phyloP scores from a whole-genome alignment of 2,888 invertebrate genomes.

The Cheilosia scutellata region DNA sequence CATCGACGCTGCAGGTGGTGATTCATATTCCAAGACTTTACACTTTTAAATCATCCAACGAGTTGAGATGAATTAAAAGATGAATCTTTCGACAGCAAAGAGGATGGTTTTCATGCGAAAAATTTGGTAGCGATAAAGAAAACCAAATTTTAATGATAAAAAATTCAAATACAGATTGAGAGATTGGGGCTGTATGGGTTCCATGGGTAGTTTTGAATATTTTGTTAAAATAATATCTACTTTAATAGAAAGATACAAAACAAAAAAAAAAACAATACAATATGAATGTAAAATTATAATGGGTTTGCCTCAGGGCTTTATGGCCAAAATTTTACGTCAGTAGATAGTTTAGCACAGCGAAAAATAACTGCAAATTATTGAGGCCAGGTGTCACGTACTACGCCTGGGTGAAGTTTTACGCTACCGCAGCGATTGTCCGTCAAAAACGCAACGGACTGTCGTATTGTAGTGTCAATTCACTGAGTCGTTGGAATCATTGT shows the following conservation, averaged over 20 bases:
- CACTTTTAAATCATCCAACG: slow-evolving; percentile 18
- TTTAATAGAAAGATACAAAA: slow-evolving; percentile 10
- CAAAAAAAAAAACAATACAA: not conserved
- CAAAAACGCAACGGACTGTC: slow-evolving; percentile 22
- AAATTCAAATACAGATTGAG: slow-evolving; percentile 39
- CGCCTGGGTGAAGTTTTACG: slow-evolving; percentile 3
- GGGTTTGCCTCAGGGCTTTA: slow-evolving; percentile 38
- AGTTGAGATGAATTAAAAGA: slow-evolving; percentile 2
- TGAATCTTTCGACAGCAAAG: slow-evolving; percentile 26
- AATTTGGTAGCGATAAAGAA: slow-evolving; percentile 7
- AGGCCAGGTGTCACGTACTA: slow-evolving; percentile 17
- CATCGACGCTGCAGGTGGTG: slow-evolving; percentile 61
- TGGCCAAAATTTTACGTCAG: slow-evolving; percentile 21
- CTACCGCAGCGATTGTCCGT: slow-evolving; percentile 7
- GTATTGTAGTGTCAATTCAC: slow-evolving; percentile 30
- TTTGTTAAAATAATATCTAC: slow-evolving; percentile 7
- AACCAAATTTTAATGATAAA: slow-evolving; percentile 18
- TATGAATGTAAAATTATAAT: slow-evolving; percentile 58
- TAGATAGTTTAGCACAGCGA: not conserved
- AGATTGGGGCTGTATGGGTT: slow-evolving; percentile 37
- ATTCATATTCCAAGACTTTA: slow-evolving; percentile 56
- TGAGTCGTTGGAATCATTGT: not conserved
- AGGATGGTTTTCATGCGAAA: slow-evolving; percentile 22
- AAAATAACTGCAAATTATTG: slow-evolving; percentile 9
- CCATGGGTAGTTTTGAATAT: slow-evolving; percentile 26